phyloP scores from a whole-genome alignment of 2,113 vertebrate species.

The Gymnobelideus leadbeateri region DNA sequence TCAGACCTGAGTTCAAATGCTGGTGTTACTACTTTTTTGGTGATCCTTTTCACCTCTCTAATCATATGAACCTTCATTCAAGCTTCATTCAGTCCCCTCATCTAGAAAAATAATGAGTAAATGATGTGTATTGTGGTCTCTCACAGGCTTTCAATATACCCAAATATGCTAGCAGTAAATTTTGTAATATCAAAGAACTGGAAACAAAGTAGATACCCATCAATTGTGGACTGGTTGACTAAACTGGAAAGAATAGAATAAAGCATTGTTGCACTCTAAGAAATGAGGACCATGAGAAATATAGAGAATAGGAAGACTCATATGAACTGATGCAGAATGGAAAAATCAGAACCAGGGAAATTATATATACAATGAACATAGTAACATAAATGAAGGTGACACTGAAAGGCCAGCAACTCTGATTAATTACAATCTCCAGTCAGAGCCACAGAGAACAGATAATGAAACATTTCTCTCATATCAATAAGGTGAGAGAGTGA shows the following conservation, averaged over 20 bases:
- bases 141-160: neutral
- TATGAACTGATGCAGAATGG: neutral
- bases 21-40: neutral
- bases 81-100: neutral
- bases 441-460: neutral
- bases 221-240: no score
- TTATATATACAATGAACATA: neutral
- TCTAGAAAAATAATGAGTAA: neutral
- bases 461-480: neutral
- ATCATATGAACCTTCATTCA: neutral
- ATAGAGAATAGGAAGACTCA: neutral
- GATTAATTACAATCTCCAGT: neutral
- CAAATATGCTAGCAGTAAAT: neutral
- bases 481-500: neutral
- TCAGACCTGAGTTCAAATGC: neutral
- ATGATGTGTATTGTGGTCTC: neutral
- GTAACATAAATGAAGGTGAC: neutral
- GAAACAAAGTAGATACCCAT: neutral
- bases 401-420: neutral
- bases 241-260: neutral
- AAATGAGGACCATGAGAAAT: neutral
- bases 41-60: neutral
- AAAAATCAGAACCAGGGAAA: neutral
- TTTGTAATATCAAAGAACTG: neutral
- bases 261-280: neutral